phyloP scores from a whole-genome alignment of 2,888 invertebrate genomes.

The Ryuthela nishihirai region DNA sequence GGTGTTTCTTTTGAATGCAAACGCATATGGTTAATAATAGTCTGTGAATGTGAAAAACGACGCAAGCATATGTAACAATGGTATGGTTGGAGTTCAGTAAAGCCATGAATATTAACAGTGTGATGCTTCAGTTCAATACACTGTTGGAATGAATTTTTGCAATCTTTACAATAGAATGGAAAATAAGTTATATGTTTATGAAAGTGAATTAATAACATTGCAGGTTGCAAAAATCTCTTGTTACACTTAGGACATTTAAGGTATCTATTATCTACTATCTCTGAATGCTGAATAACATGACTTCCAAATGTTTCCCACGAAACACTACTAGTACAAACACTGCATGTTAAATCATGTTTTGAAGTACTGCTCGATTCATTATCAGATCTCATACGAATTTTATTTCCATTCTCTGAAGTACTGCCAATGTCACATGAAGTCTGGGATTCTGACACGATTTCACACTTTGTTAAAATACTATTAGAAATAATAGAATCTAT shows the following conservation, averaged over 20 bases:
- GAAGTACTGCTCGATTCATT: too few species aligned
- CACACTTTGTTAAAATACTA: too few species aligned
- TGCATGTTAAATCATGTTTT: conserved; percentile 14
- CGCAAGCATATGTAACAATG: conserved; percentile 25
- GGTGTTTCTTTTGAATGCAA: conserved; percentile 27
- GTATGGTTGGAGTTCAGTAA: conserved; percentile 1
- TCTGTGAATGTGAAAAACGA: conserved; percentile 3
- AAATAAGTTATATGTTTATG: conserved; percentile 4
- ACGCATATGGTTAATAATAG: conserved; percentile 25
- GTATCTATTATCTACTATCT: not conserved
- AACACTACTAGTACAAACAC: conserved; percentile 8
- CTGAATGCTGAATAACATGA: conserved; percentile 15
- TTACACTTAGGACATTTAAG: conserved; percentile 13
- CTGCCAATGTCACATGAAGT: too few species aligned
- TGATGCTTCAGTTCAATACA: not conserved
- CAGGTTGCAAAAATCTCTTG: not conserved
- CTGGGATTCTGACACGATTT: too few species aligned
- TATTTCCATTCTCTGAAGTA: too few species aligned
- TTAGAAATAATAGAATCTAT: too few species aligned
- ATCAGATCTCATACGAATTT: too few species aligned
- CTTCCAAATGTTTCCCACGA: conserved; percentile 9
- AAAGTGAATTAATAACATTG: conserved; percentile 20
- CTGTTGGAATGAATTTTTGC: not conserved
- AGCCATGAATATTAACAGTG: conserved; percentile 2
- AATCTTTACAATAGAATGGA: conserved; percentile 8